Evolutionary conservation across 1,140 invertebrate species (phyloP).

Genomic region (Orius laevigatus): DNA sequence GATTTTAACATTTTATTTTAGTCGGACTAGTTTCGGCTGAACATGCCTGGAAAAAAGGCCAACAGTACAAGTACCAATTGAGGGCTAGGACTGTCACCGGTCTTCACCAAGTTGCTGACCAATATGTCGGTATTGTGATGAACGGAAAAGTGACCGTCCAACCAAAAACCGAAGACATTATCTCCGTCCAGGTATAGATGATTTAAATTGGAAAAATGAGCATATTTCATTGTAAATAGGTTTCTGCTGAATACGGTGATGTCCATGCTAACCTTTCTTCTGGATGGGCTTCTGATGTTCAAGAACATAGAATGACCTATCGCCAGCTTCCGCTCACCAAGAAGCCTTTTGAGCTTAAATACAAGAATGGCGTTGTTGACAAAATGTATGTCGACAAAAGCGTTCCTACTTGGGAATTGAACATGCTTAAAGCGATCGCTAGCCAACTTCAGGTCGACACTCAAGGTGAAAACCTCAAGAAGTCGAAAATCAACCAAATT

Average conservation of each 20-base stretch:
- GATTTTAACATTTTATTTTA: not conserved
- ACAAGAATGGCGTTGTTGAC: slow-evolving; percentile 34
- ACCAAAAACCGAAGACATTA: slow-evolving; percentile 2
- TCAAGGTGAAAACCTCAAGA: slow-evolving; percentile 18
- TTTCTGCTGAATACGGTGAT: slow-evolving; percentile 34
- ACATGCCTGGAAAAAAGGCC: slow-evolving; percentile 33
- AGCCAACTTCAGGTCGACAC: slow-evolving; percentile 28
- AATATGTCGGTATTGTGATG: slow-evolving; percentile 35
- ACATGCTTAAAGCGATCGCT: slow-evolving; percentile 44
- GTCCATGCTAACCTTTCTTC: slow-evolving; percentile 33
- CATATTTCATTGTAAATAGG: slow-evolving; percentile 15
- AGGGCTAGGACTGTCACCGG: slow-evolving; percentile 36
- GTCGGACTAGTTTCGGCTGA: not conserved
- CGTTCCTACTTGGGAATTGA: slow-evolving; percentile 39
- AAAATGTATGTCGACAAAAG: slow-evolving; percentile 27
- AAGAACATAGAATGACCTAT: slow-evolving; percentile 31
- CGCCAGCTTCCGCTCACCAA: slow-evolving; percentile 30
- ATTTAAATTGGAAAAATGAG: no score
- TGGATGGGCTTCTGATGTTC: slow-evolving; percentile 29
- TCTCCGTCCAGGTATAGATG: not conserved
- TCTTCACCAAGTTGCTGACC: slow-evolving; percentile 31
- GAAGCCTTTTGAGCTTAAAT: slow-evolving; percentile 40
- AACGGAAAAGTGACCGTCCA: slow-evolving; percentile 32
- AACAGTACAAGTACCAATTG: slow-evolving; percentile 41
- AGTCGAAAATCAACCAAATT: slow-evolving; percentile 27